Percentiles rank a stretch among this genome's conserved stretches.
Evolutionary conservation across 2,797 vertebrate species (phyloP).

Genomic region (Serranus cabrilla): DNA sequence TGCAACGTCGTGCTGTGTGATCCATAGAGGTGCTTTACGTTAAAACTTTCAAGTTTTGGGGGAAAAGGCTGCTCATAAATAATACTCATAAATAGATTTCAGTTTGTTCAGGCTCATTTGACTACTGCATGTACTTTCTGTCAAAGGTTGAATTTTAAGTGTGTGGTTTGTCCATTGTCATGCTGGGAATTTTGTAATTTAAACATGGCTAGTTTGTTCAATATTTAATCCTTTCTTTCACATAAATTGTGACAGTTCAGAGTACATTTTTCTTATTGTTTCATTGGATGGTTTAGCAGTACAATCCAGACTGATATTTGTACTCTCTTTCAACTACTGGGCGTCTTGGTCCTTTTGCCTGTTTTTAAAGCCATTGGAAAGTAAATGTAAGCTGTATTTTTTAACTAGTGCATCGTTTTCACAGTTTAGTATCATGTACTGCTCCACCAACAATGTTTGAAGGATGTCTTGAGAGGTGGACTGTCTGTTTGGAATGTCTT

Average conservation of each 20-base stretch:
- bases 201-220: constrained; percentile 9
- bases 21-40: background rate
- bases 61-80: background rate
- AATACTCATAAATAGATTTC: background rate
- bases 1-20: background rate
- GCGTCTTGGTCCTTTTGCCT: background rate
- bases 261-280: background rate
- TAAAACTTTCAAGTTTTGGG: constrained; percentile 1
- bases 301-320: background rate
- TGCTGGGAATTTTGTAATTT: constrained; percentile 25
- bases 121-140: constrained; percentile 14
- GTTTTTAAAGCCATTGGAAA: constrained; percentile 50
- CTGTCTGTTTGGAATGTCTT: constrained; percentile 18
- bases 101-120: background rate
- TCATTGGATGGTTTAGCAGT: too few relatives aligned
- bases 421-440: constrained; percentile 8
- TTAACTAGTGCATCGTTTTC: constrained; percentile 1
- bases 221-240: constrained; percentile 18
- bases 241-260: background rate
- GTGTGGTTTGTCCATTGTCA: background rate
- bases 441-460: constrained; percentile 5
- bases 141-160: constrained; percentile 11
- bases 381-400: constrained; percentile 19
- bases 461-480: background rate
- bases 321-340: background rate